These are phyloP conservation scores for Marmota monax DNA, from an alignment of 2,113 vertebrate species.

Conservation along the genomic window DNA sequence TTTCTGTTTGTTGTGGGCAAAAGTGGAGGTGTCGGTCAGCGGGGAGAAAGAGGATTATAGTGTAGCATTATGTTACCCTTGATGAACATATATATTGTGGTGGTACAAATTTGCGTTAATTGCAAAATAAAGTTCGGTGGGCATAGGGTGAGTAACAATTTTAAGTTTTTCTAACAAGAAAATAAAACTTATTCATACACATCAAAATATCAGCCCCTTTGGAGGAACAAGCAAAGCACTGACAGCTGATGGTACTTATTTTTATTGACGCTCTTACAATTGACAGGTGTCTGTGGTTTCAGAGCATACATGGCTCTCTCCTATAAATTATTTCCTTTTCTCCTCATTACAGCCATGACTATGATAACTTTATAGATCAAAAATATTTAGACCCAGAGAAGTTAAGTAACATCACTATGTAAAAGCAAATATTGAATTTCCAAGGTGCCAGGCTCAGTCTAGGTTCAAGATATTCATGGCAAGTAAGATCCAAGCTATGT, in stretches of 20 bases:
- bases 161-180: slow-evolving; percentile 22
- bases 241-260: not conserved
- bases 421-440: not conserved
- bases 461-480: not conserved
- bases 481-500: not conserved
- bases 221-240: not conserved
- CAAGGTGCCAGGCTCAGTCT: not conserved
- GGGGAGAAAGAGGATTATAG: not conserved
- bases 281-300: not conserved
- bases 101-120: not conserved
- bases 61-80: not conserved
- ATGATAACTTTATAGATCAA: not conserved
- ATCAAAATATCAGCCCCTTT: not conserved
- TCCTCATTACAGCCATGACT: not conserved
- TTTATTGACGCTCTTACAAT: not conserved
- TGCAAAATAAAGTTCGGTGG: not conserved
- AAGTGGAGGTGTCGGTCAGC: not conserved
- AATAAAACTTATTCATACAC: not conserved
- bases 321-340: not conserved
- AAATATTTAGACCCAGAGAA: not conserved
- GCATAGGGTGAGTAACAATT: not conserved
- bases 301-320: not conserved
- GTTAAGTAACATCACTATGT: not conserved
- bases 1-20: not conserved
- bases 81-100: not conserved